phyloP scores from a whole-genome alignment of 2,113 vertebrate species.

The Anoplopoma fimbria region DNA sequence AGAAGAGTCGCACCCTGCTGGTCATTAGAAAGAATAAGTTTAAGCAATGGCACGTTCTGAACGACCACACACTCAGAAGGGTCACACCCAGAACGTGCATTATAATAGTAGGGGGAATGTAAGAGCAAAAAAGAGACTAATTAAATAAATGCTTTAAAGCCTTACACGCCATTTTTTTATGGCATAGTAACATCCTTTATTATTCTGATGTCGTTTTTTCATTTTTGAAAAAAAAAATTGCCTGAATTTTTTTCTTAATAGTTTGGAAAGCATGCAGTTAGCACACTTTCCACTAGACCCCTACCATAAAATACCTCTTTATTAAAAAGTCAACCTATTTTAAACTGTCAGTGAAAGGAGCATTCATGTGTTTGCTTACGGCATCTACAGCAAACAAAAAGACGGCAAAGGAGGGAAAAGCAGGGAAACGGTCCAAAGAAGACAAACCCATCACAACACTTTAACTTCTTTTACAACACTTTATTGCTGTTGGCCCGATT shows the following conservation, averaged over 20 bases:
- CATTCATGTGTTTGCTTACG: not conserved
- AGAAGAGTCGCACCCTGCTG: not conserved
- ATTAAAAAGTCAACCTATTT: not conserved
- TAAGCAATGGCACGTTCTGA: not conserved
- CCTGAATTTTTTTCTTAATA: too few relatives aligned
- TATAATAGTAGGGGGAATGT: not conserved
- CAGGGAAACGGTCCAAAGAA: too few relatives aligned
- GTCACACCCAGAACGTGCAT: not conserved
- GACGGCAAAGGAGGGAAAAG: too few relatives aligned
- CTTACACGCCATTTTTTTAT: too few relatives aligned
- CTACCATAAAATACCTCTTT: not conserved
- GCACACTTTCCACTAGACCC: not conserved
- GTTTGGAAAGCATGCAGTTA: too few relatives aligned
- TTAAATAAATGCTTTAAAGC: not conserved
- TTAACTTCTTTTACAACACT: not conserved
- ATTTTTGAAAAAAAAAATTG: too few relatives aligned
- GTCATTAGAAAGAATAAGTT: not conserved
- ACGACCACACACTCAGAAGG: not conserved
- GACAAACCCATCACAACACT: not conserved
- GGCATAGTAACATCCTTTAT: not conserved
- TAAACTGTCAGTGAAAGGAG: not conserved
- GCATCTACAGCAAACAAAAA: not conserved
- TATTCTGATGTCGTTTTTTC: not conserved
- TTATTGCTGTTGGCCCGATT: not conserved
- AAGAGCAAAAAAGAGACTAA: not conserved